Evolutionary conservation across 92 coral and sea anemone species (phyloP).

Genomic region (Micromussa lordhowensis): DNA sequence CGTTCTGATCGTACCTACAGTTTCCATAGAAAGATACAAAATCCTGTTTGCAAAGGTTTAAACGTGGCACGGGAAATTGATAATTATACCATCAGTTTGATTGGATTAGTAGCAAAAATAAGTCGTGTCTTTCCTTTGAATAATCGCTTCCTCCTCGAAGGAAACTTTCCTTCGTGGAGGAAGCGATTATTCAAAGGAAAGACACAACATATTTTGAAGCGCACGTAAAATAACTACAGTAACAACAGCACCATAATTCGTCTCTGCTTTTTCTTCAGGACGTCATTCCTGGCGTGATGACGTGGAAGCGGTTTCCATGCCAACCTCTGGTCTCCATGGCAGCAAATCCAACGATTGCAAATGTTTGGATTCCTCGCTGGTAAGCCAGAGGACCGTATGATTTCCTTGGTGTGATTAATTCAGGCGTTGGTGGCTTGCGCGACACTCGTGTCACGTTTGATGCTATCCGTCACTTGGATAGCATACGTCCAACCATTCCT

Average conservation of each 20-base stretch:
- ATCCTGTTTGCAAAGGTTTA: not conserved
- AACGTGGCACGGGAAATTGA: no score
- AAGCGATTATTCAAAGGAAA: no score
- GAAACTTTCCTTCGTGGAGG: no score
- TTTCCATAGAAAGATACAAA: not conserved
- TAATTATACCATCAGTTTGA: not conserved
- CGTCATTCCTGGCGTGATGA: conserved; percentile 98
- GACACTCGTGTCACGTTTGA: no score
- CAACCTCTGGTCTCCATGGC: conserved; percentile 89
- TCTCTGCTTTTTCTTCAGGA: conserved; percentile 63
- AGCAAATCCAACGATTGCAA: conserved; percentile 86
- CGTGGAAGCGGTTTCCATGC: conserved; percentile 99
- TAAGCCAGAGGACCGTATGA: conserved; percentile 15
- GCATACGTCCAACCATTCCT: no score
- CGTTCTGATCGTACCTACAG: not conserved
- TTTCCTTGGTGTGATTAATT: not conserved
- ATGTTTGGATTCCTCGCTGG: conserved; percentile 98
- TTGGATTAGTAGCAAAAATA: no score
- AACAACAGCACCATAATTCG: not conserved
- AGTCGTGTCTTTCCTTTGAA: no score
- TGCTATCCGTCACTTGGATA: no score
- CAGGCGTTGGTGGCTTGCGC: no score
- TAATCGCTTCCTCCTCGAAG: no score
- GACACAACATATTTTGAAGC: no score
- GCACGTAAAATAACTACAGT: not conserved